Evolutionary conservation across 2,113 vertebrate species (phyloP).

Genomic region (Peromyscus polionotus): DNA sequence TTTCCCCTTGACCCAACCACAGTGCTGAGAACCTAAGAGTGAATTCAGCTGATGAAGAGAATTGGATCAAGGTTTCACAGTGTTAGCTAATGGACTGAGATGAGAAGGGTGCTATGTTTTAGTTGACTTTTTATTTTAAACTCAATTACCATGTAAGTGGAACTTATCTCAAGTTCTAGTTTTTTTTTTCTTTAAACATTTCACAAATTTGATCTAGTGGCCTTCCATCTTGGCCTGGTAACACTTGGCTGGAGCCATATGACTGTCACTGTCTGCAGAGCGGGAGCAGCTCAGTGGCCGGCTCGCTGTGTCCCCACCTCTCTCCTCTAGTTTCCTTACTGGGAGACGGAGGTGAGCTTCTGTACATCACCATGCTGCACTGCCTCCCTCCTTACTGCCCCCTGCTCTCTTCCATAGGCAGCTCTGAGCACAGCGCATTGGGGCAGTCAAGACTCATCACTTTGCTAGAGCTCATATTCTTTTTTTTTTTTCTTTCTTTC

Average conservation of each 20-base stretch:
- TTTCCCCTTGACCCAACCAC: not conserved
- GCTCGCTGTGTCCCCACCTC: not conserved
- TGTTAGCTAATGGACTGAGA: not conserved
- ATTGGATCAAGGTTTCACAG: constrained; percentile 8
- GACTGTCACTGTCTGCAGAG: not conserved
- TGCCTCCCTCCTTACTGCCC: not conserved
- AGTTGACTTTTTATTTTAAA: constrained; percentile 9
- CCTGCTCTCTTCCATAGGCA: not conserved
- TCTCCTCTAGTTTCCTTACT: not conserved
- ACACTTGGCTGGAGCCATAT: not conserved
- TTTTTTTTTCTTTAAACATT: not conserved
- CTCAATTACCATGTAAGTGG: not conserved
- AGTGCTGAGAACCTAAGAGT: not conserved
- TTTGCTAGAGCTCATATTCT: not conserved
- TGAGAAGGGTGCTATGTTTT: constrained; percentile 22
- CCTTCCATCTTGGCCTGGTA: not conserved
- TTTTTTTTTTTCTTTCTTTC: not conserved
- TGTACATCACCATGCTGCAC: not conserved
- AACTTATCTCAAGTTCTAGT: not conserved
- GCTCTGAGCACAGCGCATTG: not conserved
- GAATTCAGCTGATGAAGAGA: not conserved
- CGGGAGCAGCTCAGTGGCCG: not conserved
- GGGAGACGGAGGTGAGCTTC: not conserved
- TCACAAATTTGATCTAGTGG: not conserved
- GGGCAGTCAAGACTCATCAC: not conserved